Conservation (phyloP, 37 sponge, comb jelly and placozoan genomes). For the Dysidea cf. avara region DNA sequence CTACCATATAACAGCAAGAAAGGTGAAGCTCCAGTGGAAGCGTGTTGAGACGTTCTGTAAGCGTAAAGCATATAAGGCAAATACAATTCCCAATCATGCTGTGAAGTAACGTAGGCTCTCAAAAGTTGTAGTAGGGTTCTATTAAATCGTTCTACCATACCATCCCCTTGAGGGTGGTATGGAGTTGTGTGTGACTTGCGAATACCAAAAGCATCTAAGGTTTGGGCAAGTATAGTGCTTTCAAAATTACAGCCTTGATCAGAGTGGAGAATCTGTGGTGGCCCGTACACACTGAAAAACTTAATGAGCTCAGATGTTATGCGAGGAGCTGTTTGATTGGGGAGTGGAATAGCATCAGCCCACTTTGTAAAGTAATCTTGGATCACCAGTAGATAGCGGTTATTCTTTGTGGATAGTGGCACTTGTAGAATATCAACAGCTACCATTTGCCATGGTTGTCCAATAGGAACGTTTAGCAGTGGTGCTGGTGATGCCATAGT, state of each 20-base stretch:
- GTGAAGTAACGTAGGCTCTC: neutral
- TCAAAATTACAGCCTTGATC: conserved; percentile 33
- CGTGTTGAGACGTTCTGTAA: too few species aligned
- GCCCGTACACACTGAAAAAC: neutral
- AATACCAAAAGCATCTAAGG: conserved; percentile 13
- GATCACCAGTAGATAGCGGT: neutral
- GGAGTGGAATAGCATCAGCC: too few species aligned
- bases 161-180: conserved; percentile 31
- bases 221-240: conserved; percentile 8
- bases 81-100: too few species aligned
- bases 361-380: too few species aligned
- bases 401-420: neutral
- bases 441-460: conserved; percentile 15
- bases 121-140: conserved; percentile 5
- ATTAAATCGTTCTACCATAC: conserved; percentile 27
- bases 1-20: too few species aligned
- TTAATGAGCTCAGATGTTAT: neutral
- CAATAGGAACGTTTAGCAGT: neutral
- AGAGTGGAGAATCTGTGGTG: conserved; percentile 3
- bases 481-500: neutral
- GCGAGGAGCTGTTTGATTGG: too few species aligned
- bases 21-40: too few species aligned
- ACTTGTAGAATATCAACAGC: conserved; percentile 31
- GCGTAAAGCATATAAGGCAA: too few species aligned
- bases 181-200: conserved; percentile 14